Conservation (phyloP, 2,113 vertebrate species). For the Callocephalon fimbriatum region DNA sequence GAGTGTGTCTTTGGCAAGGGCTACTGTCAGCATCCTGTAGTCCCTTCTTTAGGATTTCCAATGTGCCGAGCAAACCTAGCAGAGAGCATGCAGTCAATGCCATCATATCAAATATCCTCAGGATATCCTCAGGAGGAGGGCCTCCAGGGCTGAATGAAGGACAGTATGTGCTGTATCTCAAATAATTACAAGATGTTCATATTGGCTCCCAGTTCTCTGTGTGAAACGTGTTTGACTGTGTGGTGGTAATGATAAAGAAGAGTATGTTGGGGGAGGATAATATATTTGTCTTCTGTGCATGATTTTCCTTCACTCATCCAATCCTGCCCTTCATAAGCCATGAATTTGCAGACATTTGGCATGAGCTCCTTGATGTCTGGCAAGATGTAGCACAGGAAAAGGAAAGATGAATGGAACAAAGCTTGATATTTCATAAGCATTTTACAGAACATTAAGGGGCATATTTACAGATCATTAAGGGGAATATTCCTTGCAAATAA, state of each 20-base stretch:
- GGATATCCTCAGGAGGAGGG: background rate
- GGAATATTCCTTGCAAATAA: constrained; percentile 42
- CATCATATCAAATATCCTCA: background rate
- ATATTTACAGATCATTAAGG: constrained; percentile 42
- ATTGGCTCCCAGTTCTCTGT: background rate
- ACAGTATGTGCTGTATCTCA: background rate
- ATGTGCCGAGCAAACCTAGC: background rate
- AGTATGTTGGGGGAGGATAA: background rate
- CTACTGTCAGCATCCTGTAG: background rate
- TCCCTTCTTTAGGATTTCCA: background rate
- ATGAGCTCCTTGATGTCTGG: background rate
- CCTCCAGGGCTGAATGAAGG: background rate
- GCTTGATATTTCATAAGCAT: background rate
- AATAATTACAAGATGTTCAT: background rate
- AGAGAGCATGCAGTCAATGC: background rate
- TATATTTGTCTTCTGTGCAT: constrained; percentile 3
- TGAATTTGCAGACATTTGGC: constrained; percentile 42
- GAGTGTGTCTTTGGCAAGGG: background rate
- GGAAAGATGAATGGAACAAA: constrained; percentile 18
- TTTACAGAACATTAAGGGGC: constrained; percentile 38
- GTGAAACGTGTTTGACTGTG: background rate
- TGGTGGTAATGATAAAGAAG: constrained; percentile 14
- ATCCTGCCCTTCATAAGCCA: constrained; percentile 9
- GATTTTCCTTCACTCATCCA: background rate
- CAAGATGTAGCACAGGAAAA: constrained; percentile 20